These are phyloP conservation scores for Paratrypauchen microcephalus DNA, from an alignment of 2,797 vertebrate genomes.

Conservation along the genomic window DNA sequence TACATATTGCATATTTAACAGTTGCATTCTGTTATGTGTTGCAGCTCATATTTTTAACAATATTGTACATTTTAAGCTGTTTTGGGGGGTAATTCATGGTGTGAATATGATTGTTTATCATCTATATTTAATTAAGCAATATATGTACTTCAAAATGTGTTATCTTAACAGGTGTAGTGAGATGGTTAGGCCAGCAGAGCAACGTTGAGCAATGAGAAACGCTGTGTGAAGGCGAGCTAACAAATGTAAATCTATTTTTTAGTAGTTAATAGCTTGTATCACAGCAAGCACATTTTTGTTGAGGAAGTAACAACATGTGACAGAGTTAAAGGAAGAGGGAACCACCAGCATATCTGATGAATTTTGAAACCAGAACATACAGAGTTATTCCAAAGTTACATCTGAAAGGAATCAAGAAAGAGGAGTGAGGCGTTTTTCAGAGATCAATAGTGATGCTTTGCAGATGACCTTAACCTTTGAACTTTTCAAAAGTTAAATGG, in stretches of 20 bases:
- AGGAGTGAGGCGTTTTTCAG: neutral
- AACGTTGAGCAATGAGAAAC: conserved; percentile 9
- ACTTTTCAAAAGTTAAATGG: neutral
- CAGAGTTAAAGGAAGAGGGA: conserved; percentile 37
- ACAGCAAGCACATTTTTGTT: conserved; percentile 27
- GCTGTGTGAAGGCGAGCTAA: neutral
- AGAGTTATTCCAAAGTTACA: conserved; percentile 1
- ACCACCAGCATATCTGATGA: conserved; percentile 10
- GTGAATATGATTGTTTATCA: no score
- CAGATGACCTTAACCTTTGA: conserved; percentile 35
- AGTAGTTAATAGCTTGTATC: neutral
- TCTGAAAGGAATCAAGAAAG: conserved; percentile 2
- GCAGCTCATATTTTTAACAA: no score
- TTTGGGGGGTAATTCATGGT: no score
- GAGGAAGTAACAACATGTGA: conserved; percentile 57
- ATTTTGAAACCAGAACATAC: conserved; percentile 36
- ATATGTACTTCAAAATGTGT: no score
- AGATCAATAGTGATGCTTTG: conserved; percentile 21
- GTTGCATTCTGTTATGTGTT: no score
- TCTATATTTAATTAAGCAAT: no score
- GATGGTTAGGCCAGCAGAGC: conserved; percentile 20
- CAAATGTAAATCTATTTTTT: neutral
- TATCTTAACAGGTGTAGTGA: no score
- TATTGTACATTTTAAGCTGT: no score
- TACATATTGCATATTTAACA: no score